Evolutionary conservation across 2,113 vertebrate species (phyloP).

Genomic region (Hippotragus niger): DNA sequence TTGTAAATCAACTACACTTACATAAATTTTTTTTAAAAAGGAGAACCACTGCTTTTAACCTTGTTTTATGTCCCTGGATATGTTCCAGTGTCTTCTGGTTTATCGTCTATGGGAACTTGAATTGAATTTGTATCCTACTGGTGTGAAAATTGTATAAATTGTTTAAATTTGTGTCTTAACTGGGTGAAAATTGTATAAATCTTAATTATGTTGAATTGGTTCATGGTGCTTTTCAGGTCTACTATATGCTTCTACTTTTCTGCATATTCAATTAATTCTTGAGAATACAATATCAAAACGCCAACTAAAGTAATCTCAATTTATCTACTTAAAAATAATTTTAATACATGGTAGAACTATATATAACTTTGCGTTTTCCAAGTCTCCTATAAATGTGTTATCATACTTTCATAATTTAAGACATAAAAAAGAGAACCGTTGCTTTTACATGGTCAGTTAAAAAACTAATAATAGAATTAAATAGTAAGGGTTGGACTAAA

Average conservation of each 20-base stretch:
- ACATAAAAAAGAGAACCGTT: not conserved
- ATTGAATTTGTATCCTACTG: not conserved
- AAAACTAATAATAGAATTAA: not conserved
- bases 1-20: not conserved
- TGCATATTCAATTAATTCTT: not conserved
- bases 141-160: not conserved
- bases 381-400: not conserved
- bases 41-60: not conserved
- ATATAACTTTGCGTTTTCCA: not conserved
- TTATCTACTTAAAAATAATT: not conserved
- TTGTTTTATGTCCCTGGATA: not conserved
- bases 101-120: not conserved
- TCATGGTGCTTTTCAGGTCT: not conserved
- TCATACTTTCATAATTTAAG: not conserved
- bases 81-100: not conserved
- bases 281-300: not conserved
- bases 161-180: not conserved
- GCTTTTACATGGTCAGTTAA: not conserved
- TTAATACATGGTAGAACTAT: not conserved
- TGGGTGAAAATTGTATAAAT: not conserved
- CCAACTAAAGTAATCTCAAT: not conserved
- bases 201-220: not conserved
- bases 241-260: not conserved
- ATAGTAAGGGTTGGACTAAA: not conserved
- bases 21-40: not conserved